phyloP scores from a whole-genome alignment of 2,797 vertebrate genomes.

The Xenops minutus region DNA sequence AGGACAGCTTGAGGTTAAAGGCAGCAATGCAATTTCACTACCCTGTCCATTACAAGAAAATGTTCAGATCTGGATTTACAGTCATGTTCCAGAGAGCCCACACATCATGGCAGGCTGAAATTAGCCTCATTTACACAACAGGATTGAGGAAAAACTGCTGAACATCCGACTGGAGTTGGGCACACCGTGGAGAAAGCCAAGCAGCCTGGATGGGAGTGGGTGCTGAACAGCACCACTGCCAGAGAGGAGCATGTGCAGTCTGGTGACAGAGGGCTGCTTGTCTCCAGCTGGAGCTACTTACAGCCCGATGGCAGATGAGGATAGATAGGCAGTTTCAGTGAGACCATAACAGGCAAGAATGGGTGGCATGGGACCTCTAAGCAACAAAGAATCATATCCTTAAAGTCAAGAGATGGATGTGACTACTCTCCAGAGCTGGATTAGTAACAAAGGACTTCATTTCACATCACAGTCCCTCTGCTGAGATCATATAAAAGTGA shows the following conservation, averaged over 20 bases:
- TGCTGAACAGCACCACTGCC: accelerated
- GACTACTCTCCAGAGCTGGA: background rate
- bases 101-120: background rate
- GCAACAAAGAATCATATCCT: background rate
- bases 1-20: slow-evolving; percentile 47
- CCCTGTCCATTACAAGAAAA: background rate
- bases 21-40: slow-evolving; percentile 23
- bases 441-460: background rate
- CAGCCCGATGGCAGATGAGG: background rate
- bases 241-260: background rate
- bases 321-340: background rate
- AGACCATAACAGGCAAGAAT: background rate
- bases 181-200: background rate
- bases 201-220: accelerated
- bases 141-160: background rate
- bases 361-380: background rate
- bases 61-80: slow-evolving; percentile 21
- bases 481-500: background rate
- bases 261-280: background rate
- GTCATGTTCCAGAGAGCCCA: background rate
- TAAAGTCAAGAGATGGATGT: background rate
- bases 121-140: background rate
- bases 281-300: background rate
- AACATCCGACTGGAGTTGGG: background rate
- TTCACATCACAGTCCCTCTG: background rate